Conservation (phyloP, 1,140 invertebrate genomes). For the Hypothenemus hampei region DNA sequence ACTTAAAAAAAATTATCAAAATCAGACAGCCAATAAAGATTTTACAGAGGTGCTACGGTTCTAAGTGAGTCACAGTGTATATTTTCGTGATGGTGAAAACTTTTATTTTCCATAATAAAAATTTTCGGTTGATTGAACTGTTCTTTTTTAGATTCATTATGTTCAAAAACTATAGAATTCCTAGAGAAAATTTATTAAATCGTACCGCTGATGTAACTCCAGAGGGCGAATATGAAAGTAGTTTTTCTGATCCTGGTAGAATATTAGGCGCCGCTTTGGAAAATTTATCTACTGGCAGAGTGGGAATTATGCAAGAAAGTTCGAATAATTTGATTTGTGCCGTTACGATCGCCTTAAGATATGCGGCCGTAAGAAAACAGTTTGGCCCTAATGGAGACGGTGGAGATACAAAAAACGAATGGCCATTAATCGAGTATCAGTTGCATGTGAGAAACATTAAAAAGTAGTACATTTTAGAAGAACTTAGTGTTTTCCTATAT, state of each 20-base stretch:
- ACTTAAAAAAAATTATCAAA: no score
- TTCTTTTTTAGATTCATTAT: constrained; percentile 68
- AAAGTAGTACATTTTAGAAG: not conserved
- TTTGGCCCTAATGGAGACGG: constrained; percentile 68
- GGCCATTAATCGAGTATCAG: constrained; percentile 87
- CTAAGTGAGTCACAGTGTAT: no score
- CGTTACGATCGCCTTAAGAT: constrained; percentile 81
- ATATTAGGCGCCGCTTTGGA: constrained; percentile 77
- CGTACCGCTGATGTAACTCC: constrained; percentile 79
- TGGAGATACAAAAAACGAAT: constrained; percentile 55
- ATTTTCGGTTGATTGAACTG: not conserved
- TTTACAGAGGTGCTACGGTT: no score
- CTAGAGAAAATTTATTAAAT: constrained; percentile 77
- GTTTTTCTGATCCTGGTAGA: constrained; percentile 69
- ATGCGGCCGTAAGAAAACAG: constrained; percentile 84
- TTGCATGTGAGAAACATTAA: constrained; percentile 58
- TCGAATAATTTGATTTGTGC: constrained; percentile 70
- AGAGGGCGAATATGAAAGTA: constrained; percentile 75
- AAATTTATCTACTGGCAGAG: constrained; percentile 76
- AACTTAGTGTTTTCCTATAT: constrained; percentile 31
- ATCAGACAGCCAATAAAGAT: no score
- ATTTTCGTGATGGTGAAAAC: no score
- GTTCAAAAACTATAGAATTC: constrained; percentile 81
- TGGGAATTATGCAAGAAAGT: constrained; percentile 66
- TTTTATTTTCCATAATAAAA: no score